Base-by-base conservation (phyloP, 2,113 vertebrate genomes). In the Tympanuchus pallidicinctus region DNA sequence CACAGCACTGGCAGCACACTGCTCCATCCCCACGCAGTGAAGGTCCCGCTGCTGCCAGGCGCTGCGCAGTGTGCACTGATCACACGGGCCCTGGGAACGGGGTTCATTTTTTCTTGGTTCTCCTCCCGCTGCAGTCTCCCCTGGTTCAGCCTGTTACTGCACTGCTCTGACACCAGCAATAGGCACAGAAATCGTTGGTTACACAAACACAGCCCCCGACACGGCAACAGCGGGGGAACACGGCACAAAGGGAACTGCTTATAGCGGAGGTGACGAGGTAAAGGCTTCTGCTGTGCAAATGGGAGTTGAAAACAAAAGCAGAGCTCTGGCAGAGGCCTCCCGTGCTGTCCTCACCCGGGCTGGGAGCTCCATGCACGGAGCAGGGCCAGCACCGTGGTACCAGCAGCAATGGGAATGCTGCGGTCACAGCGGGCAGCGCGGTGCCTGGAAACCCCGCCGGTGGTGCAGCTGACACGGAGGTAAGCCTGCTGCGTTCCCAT, bases 221-320 rank as follows among this genome's bases (percentile, higher is more conserved):
- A 54, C 14, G 5, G 27, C 52, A 54, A 54, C 52, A 54, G 52
- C 2, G 14, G 27, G 52, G 52, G 14, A 54, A 73, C 0, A 6
- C 70, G 91, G 22, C 88, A 13, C 0, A 2, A 52, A n/a, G 40
- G 43, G 13, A 60, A 8, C 69, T 82, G 93, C 92, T 92, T 92
- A 77, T 92, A 94, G 84, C 74, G 34, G 71, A 73, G 77, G 67
- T 80, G 90, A 92, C 84, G 84, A n/a, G 65, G 54, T 75, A 54
- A 79, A 80, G 78, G 72, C 65, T 34, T 96, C 89, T 60, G 76
- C 88, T 78, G 45, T 83, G 48, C 3, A 47, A 85, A 71, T 91
- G 86, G 90, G 76, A 92, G 82, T 59, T 87, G 91, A 70, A 54
- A 54, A 28, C 25, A 28, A 27, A 79, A 79, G 38, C 25, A 70